Conservation (phyloP, 2,888 invertebrate species). For the Bibio marci region DNA sequence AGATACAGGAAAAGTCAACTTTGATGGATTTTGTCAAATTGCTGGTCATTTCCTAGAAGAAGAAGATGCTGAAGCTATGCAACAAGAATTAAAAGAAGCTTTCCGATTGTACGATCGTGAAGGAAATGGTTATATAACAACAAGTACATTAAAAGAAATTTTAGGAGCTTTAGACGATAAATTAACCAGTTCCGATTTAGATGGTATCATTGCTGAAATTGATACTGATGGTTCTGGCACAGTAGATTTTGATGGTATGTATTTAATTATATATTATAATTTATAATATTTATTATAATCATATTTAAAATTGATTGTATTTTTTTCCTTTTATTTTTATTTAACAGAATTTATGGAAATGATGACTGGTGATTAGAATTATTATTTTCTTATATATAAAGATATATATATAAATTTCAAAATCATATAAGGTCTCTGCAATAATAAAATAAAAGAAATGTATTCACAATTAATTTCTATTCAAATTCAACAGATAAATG, state of each 20-base stretch:
- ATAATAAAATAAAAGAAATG: too few relatives aligned
- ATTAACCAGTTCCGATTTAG: conserved; percentile 77
- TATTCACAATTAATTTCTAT: too few relatives aligned
- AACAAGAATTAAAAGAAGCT: conserved; percentile 92
- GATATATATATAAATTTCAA: too few relatives aligned
- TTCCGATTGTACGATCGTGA: conserved; percentile 94
- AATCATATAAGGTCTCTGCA: too few relatives aligned
- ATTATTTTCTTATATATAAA: too few relatives aligned
- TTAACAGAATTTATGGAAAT: conserved; percentile 82
- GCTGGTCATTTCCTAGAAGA: conserved; percentile 90
- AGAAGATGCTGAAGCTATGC: conserved; percentile 90
- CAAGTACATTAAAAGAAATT: conserved; percentile 82
- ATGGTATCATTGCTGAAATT: conserved; percentile 94
- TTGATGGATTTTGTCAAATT: conserved; percentile 85
- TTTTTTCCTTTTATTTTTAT: conserved; percentile 8
- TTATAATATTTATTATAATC: conserved; percentile 2
- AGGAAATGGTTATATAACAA: conserved; percentile 87
- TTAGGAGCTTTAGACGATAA: conserved; percentile 86
- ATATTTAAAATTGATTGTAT: not conserved
- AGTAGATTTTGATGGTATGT: conserved; percentile 91
- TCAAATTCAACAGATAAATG: too few relatives aligned
- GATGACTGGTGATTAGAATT: conserved; percentile 67
- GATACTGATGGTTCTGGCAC: conserved; percentile 97
- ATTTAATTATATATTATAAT: not conserved
- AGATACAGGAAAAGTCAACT: conserved; percentile 70